phyloP scores from a whole-genome alignment of 2,888 invertebrate genomes.

The Heteromurus nitidus region DNA sequence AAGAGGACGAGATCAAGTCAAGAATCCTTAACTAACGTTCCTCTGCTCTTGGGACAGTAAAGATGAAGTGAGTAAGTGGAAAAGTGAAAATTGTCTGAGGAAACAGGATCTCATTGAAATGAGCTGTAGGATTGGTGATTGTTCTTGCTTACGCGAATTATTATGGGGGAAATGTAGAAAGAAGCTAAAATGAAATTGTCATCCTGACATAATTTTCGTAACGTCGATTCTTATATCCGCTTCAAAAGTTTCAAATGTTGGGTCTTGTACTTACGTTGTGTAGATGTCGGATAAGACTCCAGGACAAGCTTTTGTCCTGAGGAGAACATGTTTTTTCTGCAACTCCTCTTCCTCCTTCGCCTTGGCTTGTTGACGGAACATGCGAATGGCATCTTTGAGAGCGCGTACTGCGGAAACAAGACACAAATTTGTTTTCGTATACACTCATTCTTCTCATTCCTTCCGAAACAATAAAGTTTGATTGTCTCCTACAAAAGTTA shows the following conservation, averaged over 20 bases:
- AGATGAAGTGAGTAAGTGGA: not conserved
- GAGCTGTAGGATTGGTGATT: too few relatives aligned
- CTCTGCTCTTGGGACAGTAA: too few relatives aligned
- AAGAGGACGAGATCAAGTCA: constrained; percentile 24
- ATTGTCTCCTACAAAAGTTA: constrained; percentile 14
- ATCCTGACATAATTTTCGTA: too few relatives aligned
- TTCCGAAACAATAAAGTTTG: constrained; percentile 25
- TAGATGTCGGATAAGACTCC: constrained; percentile 69
- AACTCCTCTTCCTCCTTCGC: constrained; percentile 35
- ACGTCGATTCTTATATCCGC: too few relatives aligned
- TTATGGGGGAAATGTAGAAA: not conserved
- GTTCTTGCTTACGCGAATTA: too few relatives aligned
- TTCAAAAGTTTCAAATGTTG: not conserved
- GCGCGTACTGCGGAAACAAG: constrained; percentile 53
- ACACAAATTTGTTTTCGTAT: not conserved
- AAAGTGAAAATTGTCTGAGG: not conserved
- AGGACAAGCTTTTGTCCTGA: constrained; percentile 55
- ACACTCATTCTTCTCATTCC: constrained; percentile 6
- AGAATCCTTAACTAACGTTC: not conserved
- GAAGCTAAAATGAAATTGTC: too few relatives aligned
- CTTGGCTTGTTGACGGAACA: constrained; percentile 50
- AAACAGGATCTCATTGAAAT: not conserved
- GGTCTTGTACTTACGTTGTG: constrained; percentile 61
- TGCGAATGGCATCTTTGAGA: constrained; percentile 67
- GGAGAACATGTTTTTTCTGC: constrained; percentile 53